Base-by-base conservation (phyloP, 2,113 vertebrate species). In the Chitala chitala region DNA sequence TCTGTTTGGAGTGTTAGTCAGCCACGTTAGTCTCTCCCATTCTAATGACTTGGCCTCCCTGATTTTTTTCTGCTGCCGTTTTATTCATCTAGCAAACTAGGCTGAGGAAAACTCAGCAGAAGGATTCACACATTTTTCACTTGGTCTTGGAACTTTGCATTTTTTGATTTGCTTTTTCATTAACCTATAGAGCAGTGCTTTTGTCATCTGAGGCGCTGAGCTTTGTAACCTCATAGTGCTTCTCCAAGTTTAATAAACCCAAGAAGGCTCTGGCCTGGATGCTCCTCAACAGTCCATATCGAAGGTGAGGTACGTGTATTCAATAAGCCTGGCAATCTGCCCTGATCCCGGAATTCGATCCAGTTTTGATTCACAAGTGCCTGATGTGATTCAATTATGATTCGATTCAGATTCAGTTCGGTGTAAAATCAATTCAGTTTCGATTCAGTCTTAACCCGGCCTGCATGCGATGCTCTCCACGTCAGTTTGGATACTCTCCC, bases 1-100 rank as follows among this genome's bases (percentile, higher is more conserved):
- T 68, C 64, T 68, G 64, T 48, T 68, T n/a, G 9, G 42, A 68
- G 64, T 48, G 40, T 68, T 48, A 68, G 40, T 68, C 42, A 68
- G 40, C 29, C n/a, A 46, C 64, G 40, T 68, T 24, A 68, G 40
- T 48, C n/a, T 68, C 64, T 68, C 24, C 24, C 29, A 17, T 31
- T 68, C n/a, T 68, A 48, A 26, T 68, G 22, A 26, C 40, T 15
- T 1, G 22, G 40, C 46, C 17, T 24, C 12, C 64, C 26, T 1
- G 20, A 68, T 26, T 46, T 68, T 68, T 38, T 48, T 24, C 64
- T 46, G 64, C 64, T 26, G n/a, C n/a, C n/a, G 64, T 17, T 24
- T 46, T 42, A 13, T 26, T n/a, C n/a, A 46, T 24, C 42, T 15
- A 26, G 7, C 15, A 48, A 48, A 15, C 2, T 51, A 24, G 10